A percentile compares a stretch with the other conserved stretches of the same genome.
Evolutionary conservation across 2,113 vertebrate species (phyloP).

Genomic region (Pavo muticus): DNA sequence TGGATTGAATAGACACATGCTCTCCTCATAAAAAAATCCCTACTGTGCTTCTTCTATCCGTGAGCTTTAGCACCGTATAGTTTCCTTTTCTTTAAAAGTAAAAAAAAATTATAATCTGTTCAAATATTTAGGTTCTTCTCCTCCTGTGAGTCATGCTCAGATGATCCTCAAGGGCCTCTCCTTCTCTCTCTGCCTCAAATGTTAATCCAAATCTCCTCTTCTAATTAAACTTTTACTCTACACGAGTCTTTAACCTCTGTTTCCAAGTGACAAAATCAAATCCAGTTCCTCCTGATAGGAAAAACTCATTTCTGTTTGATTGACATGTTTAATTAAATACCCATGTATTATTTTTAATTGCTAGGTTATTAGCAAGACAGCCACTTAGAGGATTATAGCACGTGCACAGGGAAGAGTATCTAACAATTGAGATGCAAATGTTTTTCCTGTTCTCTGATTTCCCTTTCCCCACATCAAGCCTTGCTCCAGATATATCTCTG

Average conservation of each 20-base stretch:
- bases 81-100: not conserved
- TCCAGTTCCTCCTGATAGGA: constrained; percentile 55
- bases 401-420: not conserved
- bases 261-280: constrained; percentile 54
- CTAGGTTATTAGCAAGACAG: constrained; percentile 58
- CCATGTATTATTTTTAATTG: constrained; percentile 65
- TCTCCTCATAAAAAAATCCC: not conserved
- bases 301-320: constrained; percentile 53
- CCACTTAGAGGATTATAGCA: not conserved
- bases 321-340: constrained; percentile 72
- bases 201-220: constrained; percentile 66
- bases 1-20: not conserved
- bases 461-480: not conserved
- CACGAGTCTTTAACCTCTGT: not conserved
- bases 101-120: not conserved
- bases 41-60: not conserved
- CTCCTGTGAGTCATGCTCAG: constrained; percentile 41
- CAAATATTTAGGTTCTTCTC: constrained; percentile 57
- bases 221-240: constrained; percentile 63
- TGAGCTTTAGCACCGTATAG: not conserved
- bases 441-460: not conserved
- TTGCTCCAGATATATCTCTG: not conserved
- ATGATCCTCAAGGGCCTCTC: constrained; percentile 50
- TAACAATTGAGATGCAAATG: not conserved
- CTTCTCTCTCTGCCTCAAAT: constrained; percentile 9